Conservation (phyloP, 2,797 vertebrate species). For the Cyprinodon diabolis region DNA sequence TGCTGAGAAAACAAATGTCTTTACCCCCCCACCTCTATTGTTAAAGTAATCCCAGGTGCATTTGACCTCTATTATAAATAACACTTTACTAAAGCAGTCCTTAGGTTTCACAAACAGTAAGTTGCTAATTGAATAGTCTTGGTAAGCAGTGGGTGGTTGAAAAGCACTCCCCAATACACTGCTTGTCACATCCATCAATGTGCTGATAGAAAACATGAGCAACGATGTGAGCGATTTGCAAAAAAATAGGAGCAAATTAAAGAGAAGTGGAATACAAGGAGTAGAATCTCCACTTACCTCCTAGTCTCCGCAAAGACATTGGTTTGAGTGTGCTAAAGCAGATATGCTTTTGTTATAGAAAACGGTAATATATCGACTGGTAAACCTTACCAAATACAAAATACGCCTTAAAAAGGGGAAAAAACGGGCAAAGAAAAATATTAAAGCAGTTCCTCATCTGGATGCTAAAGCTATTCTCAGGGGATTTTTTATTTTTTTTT, state of each 20-base stretch:
- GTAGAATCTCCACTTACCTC: neutral
- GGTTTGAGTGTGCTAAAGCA: neutral
- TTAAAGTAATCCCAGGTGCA: slow-evolving; percentile 63
- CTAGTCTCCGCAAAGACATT: slow-evolving; percentile 1
- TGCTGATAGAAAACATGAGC: slow-evolving; percentile 33
- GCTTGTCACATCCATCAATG: slow-evolving; percentile 60
- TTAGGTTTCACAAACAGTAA: slow-evolving; percentile 58
- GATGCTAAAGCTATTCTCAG: neutral
- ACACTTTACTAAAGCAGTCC: slow-evolving; percentile 47
- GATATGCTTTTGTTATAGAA: neutral
- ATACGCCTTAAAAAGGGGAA: slow-evolving; percentile 2
- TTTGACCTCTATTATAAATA: slow-evolving; percentile 68
- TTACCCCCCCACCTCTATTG: slow-evolving; percentile 24
- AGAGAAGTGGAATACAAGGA: neutral
- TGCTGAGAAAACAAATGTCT: slow-evolving; percentile 49
- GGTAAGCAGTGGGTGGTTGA: slow-evolving; percentile 45
- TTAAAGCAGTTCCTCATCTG: neutral
- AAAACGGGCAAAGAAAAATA: slow-evolving; percentile 13
- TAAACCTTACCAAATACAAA: neutral
- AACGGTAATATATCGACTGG: neutral
- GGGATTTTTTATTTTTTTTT: no score
- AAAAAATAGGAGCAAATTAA: slow-evolving; percentile 3
- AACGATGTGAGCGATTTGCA: slow-evolving; percentile 19
- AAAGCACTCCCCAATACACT: slow-evolving; percentile 42
- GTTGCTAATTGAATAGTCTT: slow-evolving; percentile 62